These are phyloP conservation scores for Saturnia pavonia DNA, from an alignment of 2,888 invertebrate genomes.

Conservation along the genomic window DNA sequence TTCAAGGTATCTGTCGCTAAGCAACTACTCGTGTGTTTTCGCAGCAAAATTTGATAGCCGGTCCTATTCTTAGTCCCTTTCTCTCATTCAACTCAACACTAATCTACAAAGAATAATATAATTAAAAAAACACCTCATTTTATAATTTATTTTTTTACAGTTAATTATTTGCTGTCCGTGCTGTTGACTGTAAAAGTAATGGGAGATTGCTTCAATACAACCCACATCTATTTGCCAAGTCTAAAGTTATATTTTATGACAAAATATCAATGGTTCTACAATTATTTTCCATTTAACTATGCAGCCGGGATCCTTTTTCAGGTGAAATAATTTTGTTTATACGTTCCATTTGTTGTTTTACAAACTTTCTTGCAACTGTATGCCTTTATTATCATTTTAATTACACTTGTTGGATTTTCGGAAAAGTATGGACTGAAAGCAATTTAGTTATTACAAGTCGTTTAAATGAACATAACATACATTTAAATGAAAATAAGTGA, in stretches of 20 bases:
- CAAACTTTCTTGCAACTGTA: neutral
- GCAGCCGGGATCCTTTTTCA: neutral
- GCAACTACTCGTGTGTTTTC: too few species aligned
- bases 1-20: too few species aligned
- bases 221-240: neutral
- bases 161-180: neutral
- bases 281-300: conserved; percentile 4
- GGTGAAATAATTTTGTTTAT: neutral
- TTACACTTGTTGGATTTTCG: too few species aligned
- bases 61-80: too few species aligned
- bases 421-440: neutral
- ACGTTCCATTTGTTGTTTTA: neutral
- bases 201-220: neutral
- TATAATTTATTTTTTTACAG: neutral
- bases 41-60: too few species aligned
- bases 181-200: neutral
- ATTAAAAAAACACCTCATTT: neutral
- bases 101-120: too few species aligned
- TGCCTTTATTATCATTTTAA: too few species aligned
- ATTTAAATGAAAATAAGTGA: too few species aligned
- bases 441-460: too few species aligned
- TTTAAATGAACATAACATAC: too few species aligned
- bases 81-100: too few species aligned
- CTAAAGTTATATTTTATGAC: neutral
- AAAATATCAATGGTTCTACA: neutral